Evolutionary conservation across 2,113 vertebrate genomes (phyloP).

Genomic region (Tyto alba): DNA sequence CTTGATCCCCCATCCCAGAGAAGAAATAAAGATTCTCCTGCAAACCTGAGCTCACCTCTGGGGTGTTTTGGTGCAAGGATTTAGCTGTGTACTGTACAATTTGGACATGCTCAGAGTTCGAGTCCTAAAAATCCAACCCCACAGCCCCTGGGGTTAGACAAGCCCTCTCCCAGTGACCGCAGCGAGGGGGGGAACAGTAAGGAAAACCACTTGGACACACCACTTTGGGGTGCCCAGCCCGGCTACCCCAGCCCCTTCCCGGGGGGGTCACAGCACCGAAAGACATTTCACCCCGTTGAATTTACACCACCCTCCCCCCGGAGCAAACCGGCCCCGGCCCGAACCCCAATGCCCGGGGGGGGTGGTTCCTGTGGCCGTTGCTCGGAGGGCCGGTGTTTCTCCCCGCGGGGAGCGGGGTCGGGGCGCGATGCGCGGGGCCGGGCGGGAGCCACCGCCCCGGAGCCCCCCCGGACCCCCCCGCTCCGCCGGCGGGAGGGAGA

Average conservation of each 20-base stretch:
- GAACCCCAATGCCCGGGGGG: background rate
- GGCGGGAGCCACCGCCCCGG: background rate
- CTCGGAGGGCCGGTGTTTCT: background rate
- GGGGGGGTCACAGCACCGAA: accelerated
- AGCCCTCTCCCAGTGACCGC: background rate
- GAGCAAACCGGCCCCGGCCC: background rate
- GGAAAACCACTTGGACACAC: background rate
- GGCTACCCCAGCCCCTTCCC: background rate
- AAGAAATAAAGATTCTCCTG: background rate
- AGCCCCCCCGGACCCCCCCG: background rate
- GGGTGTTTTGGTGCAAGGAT: background rate
- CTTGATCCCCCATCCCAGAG: background rate
- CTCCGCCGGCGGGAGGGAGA: background rate
- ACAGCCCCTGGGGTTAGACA: background rate
- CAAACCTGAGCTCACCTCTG: background rate
- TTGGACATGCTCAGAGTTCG: accelerated
- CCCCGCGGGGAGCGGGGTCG: background rate
- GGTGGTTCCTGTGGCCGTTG: background rate
- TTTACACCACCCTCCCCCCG: background rate
- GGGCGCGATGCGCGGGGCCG: background rate
- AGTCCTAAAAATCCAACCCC: background rate
- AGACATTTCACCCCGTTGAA: background rate
- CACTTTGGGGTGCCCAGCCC: background rate
- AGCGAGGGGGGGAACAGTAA: no score
- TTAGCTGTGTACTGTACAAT: background rate